Evolutionary conservation across 2,113 vertebrate genomes (phyloP).

Genomic region (Lagopus leucura): DNA sequence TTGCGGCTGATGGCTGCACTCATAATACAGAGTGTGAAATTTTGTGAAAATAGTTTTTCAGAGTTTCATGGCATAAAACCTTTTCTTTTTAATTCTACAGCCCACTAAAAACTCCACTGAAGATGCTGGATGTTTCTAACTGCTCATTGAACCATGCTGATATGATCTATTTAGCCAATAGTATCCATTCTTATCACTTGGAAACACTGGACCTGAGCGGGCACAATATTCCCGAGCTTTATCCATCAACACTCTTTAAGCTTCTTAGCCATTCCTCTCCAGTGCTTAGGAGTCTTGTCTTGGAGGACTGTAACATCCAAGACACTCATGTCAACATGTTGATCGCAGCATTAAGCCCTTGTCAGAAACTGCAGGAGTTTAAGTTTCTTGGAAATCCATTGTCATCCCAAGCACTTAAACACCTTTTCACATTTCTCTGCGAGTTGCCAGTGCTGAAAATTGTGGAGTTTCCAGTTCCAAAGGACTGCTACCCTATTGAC

Average conservation of each 20-base stretch:
- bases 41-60: neutral
- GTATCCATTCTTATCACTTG: slow-evolving; percentile 85
- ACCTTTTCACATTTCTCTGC: slow-evolving; percentile 81
- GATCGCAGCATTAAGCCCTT: slow-evolving; percentile 78
- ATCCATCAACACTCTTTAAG: slow-evolving; percentile 84
- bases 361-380: slow-evolving; percentile 83
- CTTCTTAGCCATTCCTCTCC: slow-evolving; percentile 85
- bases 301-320: slow-evolving; percentile 90
- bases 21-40: neutral
- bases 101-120: slow-evolving; percentile 87
- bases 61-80: neutral
- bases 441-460: slow-evolving; percentile 82
- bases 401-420: slow-evolving; percentile 77
- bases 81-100: slow-evolving; percentile 72
- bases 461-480: slow-evolving; percentile 91
- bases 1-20: neutral
- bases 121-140: slow-evolving; percentile 88
- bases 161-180: slow-evolving; percentile 91
- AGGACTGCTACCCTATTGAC: slow-evolving; percentile 88
- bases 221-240: slow-evolving; percentile 81
- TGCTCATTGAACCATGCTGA: slow-evolving; percentile 86
- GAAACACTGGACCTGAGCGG: slow-evolving; percentile 91
- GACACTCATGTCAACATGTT: slow-evolving; percentile 83
- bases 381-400: slow-evolving; percentile 92
- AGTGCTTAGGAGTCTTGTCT: slow-evolving; percentile 79